Base-by-base conservation (phyloP, 2,113 vertebrate species). In the Cynopterus brachyotis region DNA sequence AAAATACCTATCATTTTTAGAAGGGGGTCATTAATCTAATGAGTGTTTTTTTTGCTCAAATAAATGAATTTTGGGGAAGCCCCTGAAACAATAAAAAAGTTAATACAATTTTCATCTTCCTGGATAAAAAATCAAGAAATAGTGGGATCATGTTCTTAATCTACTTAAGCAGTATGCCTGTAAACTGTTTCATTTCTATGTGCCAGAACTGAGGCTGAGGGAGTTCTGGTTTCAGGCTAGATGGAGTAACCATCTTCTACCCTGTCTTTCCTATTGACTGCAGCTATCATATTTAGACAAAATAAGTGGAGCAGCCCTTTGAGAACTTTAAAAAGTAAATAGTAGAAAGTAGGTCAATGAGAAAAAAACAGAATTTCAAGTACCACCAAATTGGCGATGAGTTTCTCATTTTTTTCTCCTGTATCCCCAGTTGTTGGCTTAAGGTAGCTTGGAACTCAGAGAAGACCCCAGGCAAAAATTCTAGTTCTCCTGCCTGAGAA, bases 11-110 rank as follows among this genome's bases (percentile, higher is more conserved):
- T 57, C 5, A 37, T 84, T 69, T 96, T 86, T 17, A 86, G 26
- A 91, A 83, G 19, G n/a, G 67, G 7, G 24, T 6, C 17, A 30
- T 86, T 37, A 81, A 11, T 53, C 50, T 87, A 11, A 73, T 81
- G 40, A 83, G 15, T 35, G 45, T 81, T 92, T 78, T 88, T 57
- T 93, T 96, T 75, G n/a, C 87, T 87, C 45, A 87, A 66, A 83
- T 88, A 47, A 55, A 30, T 83, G 16, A 57, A 83, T 64, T 90
- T 91, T 87, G 20, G 90, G 32, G 42, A 76, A 73, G 35, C 67
- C 3, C 17, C 28, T 83, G 30, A 42, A 62, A 90, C 40, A 76
- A 57, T 37, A 4, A 66, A 60, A 47, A 94, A 75, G 17, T 28
- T 79, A 79, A 69, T 80, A 93, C 26, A 90, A 37, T 87, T 88